Evolutionary conservation across 2,888 invertebrate species (phyloP).

Genomic region (Volucella bombylans): DNA sequence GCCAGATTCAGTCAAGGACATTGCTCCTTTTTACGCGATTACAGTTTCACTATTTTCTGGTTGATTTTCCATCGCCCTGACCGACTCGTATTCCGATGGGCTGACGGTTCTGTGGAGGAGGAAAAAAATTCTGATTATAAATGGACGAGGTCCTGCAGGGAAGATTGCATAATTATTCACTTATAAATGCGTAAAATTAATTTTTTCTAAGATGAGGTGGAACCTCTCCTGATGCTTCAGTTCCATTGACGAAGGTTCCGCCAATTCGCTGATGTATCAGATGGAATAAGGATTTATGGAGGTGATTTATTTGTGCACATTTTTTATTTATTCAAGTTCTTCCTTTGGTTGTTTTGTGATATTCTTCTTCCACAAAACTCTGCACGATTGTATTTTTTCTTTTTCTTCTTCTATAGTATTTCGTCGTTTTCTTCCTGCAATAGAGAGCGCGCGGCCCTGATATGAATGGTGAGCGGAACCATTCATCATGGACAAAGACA

Average conservation of each 20-base stretch:
- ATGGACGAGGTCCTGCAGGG: slow-evolving; percentile 39
- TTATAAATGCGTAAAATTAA: slow-evolving; percentile 68
- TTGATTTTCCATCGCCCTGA: not conserved
- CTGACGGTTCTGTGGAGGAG: not conserved
- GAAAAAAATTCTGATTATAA: slow-evolving; percentile 18
- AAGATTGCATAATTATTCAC: slow-evolving; percentile 66
- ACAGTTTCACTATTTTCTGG: slow-evolving; percentile 33
- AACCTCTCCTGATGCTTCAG: slow-evolving; percentile 27
- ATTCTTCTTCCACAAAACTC: not conserved
- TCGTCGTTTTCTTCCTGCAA: slow-evolving; percentile 37
- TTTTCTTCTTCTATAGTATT: slow-evolving; percentile 26
- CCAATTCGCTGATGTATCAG: slow-evolving; percentile 63
- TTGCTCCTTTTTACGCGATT: slow-evolving; percentile 47
- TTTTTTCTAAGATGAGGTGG: slow-evolving; percentile 25
- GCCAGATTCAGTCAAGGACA: slow-evolving; percentile 22
- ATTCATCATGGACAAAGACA: slow-evolving; percentile 64
- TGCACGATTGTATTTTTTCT: slow-evolving; percentile 23
- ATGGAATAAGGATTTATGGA: slow-evolving; percentile 71
- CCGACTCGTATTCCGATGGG: not conserved
- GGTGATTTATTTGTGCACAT: slow-evolving; percentile 67
- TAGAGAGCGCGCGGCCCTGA: slow-evolving; percentile 5
- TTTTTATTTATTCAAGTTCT: slow-evolving; percentile 46
- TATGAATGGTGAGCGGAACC: slow-evolving; percentile 43
- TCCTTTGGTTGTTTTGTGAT: slow-evolving; percentile 10
- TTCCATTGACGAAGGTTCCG: slow-evolving; percentile 49